These are phyloP conservation scores for Heliconius ethilla DNA, from an alignment of 2,888 invertebrate genomes.

Conservation along the genomic window DNA sequence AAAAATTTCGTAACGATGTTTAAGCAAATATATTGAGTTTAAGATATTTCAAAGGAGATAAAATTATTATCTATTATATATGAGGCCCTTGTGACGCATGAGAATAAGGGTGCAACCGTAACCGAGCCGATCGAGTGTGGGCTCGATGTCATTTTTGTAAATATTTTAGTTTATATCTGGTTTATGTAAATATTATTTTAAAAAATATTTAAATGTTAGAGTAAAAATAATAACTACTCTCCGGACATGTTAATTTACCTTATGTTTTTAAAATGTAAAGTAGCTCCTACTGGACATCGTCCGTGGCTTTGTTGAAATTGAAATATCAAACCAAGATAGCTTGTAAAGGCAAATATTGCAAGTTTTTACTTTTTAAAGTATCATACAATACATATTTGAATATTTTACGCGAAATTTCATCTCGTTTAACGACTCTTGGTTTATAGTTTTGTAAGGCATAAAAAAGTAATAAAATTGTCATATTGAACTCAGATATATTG, in stretches of 20 bases:
- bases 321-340: not conserved
- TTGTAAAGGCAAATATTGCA: conserved; percentile 2
- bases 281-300: not conserved
- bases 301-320: conserved; percentile 10
- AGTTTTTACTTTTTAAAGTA: not conserved
- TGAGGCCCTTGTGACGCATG: too few species aligned
- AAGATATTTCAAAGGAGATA: not conserved
- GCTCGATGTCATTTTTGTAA: too few species aligned
- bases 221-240: not conserved
- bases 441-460: conserved; percentile 13
- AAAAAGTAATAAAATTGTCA: conserved; percentile 11
- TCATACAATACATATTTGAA: conserved; percentile 3
- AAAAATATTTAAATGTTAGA: not conserved
- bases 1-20: not conserved
- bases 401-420: conserved; percentile 11
- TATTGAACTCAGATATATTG: conserved; percentile 5
- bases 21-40: conserved; percentile 4
- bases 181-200: too few species aligned
- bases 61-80: not conserved
- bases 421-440: conserved; percentile 5
- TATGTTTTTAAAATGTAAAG: conserved; percentile 5
- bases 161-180: too few species aligned
- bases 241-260: not conserved
- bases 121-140: too few species aligned
- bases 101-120: too few species aligned